Percentiles rank a stretch among this genome's conserved stretches.
Conservation (phyloP, 92 coral and sea anemone genomes). For the Palythoa grandiflora region DNA sequence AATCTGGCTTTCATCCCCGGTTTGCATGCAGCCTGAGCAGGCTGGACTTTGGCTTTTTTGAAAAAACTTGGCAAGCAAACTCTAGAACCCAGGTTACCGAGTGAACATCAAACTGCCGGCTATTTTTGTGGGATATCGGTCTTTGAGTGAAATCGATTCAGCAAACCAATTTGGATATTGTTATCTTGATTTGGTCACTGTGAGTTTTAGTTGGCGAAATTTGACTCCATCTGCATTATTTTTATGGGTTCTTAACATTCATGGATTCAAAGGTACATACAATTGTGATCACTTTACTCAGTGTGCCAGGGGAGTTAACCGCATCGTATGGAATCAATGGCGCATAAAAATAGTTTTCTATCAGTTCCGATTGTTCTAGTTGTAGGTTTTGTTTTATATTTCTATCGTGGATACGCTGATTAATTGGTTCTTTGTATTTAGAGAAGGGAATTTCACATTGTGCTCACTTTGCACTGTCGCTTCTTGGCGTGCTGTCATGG, state of each 20-base stretch:
- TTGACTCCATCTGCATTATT: not conserved
- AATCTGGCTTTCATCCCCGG: too few relatives aligned
- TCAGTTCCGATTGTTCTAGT: conserved; percentile 33
- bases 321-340: conserved; percentile 28
- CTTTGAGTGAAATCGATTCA: not conserved
- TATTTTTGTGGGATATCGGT: not conserved
- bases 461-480: not conserved
- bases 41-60: not conserved
- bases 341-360: conserved; percentile 24
- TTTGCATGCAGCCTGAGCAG: not conserved
- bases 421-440: too few relatives aligned
- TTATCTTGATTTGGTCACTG: conserved; percentile 7
- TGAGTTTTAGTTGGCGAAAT: conserved; percentile 6
- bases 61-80: not conserved
- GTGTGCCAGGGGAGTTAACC: not conserved
- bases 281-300: not conserved
- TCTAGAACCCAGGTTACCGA: conserved; percentile 24
- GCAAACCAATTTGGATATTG: not conserved
- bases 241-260: conserved; percentile 11
- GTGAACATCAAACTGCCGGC: not conserved
- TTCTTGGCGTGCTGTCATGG: not conserved
- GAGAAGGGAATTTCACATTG: not conserved
- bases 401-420: not conserved
- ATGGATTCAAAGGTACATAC: conserved; percentile 44
- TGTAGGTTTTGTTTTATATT: conserved; percentile 21